These are phyloP conservation scores for Oligia latruncula DNA, from an alignment of 2,888 invertebrate species.

Conservation along the genomic window DNA sequence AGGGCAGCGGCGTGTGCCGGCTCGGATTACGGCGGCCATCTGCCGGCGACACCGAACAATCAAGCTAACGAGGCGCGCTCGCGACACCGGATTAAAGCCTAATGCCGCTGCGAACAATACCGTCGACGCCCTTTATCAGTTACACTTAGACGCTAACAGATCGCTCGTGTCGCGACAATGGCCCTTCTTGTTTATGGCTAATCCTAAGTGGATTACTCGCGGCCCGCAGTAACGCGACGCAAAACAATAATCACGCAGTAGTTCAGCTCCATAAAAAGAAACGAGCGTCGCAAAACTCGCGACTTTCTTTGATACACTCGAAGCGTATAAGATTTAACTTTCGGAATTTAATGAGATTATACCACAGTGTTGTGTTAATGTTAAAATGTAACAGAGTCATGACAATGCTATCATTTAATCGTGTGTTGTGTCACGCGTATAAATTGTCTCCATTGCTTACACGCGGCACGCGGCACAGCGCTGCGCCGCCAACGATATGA, in stretches of 20 bases:
- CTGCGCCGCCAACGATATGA: conserved; percentile 61
- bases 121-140: conserved; percentile 84
- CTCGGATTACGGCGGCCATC: conserved; percentile 89
- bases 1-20: conserved; percentile 70
- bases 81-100: conserved; percentile 88
- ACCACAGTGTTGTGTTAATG: conserved; percentile 48
- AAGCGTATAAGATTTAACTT: conserved; percentile 38
- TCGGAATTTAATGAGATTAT: conserved; percentile 48
- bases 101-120: conserved; percentile 87
- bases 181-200: conserved; percentile 87
- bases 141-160: conserved; percentile 88
- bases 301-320: conserved; percentile 50
- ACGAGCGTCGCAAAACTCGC: conserved; percentile 46
- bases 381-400: conserved; percentile 42
- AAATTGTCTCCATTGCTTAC: conserved; percentile 65
- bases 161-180: conserved; percentile 86
- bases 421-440: conserved; percentile 52
- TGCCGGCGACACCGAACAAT: conserved; percentile 88
- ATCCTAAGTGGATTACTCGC: conserved; percentile 88
- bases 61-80: conserved; percentile 88
- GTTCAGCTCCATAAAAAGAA: conserved; percentile 60
- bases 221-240: conserved; percentile 73
- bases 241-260: conserved; percentile 60
- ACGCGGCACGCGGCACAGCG: conserved; percentile 63
- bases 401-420: conserved; percentile 52